Conservation (phyloP, 2,888 invertebrate species). For the Thumatha senex region DNA sequence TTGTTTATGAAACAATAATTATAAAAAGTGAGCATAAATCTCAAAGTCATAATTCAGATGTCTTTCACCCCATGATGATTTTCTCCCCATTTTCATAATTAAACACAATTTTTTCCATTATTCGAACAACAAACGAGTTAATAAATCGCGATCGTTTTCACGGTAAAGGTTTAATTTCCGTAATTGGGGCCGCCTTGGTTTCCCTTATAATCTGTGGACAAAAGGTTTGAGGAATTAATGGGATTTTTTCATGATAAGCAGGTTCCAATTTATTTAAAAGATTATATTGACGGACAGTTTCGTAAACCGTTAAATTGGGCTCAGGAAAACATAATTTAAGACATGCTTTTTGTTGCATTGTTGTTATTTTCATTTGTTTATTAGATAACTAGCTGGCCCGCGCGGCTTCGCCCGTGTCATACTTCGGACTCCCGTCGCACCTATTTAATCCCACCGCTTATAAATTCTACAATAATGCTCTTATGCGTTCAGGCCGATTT, state of each 20-base stretch:
- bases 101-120: slow-evolving; percentile 18
- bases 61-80: slow-evolving; percentile 27
- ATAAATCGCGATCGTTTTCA: slow-evolving; percentile 21
- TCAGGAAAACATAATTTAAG: background rate
- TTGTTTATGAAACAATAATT: too few species aligned
- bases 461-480: too few species aligned
- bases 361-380: too few species aligned
- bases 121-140: slow-evolving; percentile 13
- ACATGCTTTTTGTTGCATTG: too few species aligned
- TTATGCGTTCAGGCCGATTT: too few species aligned
- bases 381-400: too few species aligned
- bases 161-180: slow-evolving; percentile 41
- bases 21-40: background rate
- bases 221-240: slow-evolving; percentile 43
- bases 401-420: too few species aligned
- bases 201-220: slow-evolving; percentile 18
- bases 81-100: slow-evolving; percentile 36
- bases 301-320: slow-evolving; percentile 10
- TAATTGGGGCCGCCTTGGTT: slow-evolving; percentile 20
- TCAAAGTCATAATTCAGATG: slow-evolving; percentile 3
- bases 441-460: too few species aligned
- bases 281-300: slow-evolving; percentile 16
- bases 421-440: too few species aligned
- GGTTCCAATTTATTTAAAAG: slow-evolving; percentile 29
- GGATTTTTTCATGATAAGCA: slow-evolving; percentile 45